These are phyloP conservation scores for Acanthurus leucopareius DNA, from an alignment of 2,797 vertebrate species.

Conservation along the genomic window DNA sequence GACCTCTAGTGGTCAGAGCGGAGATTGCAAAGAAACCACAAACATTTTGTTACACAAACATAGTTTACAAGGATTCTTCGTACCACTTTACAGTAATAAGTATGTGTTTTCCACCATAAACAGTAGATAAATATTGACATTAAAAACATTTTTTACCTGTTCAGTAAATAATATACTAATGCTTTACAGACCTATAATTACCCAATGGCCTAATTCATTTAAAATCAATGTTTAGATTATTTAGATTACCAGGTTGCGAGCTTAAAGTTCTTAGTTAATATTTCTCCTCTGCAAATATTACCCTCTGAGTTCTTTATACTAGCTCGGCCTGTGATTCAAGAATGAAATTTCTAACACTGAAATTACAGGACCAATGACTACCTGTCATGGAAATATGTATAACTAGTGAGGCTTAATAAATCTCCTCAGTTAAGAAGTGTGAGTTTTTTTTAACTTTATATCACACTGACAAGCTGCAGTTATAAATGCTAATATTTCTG, in stretches of 20 bases:
- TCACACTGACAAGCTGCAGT: not conserved
- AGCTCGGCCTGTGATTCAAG: too few species aligned
- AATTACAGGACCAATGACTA: not conserved
- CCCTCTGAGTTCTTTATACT: too few species aligned
- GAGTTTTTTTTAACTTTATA: not conserved
- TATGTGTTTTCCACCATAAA: not conserved
- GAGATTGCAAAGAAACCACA: conserved; percentile 19
- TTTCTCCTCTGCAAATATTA: too few species aligned
- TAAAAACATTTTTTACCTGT: too few species aligned
- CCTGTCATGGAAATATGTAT: not conserved
- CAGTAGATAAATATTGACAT: not conserved
- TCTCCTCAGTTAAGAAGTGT: not conserved
- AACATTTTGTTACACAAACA: not conserved
- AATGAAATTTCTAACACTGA: not conserved
- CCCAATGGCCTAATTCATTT: too few species aligned
- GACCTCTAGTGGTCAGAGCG: conserved; percentile 75
- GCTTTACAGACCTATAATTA: not conserved
- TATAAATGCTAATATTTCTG: not conserved
- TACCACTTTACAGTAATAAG: not conserved
- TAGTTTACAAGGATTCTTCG: not conserved
- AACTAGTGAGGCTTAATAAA: not conserved
- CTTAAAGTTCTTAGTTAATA: too few species aligned
- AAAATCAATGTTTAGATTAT: too few species aligned
- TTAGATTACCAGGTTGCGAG: too few species aligned
- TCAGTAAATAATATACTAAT: not conserved